Percentiles rank a stretch among this genome's conserved stretches.
These are phyloP conservation scores for Apis dorsata DNA, from an alignment of 1,140 invertebrate genomes.

Conservation along the genomic window DNA sequence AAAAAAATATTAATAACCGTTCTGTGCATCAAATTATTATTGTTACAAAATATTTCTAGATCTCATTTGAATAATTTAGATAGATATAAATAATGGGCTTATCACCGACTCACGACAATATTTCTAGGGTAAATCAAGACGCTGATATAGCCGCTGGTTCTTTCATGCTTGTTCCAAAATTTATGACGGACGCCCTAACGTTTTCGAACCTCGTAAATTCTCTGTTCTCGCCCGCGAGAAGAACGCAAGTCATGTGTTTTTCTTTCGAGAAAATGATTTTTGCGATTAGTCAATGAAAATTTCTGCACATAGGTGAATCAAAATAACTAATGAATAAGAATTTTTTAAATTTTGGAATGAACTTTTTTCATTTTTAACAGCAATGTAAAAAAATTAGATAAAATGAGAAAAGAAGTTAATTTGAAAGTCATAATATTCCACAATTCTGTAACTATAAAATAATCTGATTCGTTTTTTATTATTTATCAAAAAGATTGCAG, in stretches of 20 bases:
- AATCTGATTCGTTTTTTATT: no score
- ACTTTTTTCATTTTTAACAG: no score
- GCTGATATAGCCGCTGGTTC: conserved; percentile 35
- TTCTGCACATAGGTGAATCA: not conserved
- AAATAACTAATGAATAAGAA: no score
- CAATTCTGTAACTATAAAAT: no score
- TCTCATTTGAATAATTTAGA: not conserved
- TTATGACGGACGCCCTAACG: conserved; percentile 40
- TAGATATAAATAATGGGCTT: conserved; percentile 15
- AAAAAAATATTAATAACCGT: not conserved
- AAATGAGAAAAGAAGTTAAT: no score
- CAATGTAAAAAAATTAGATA: no score
- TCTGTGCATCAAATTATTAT: not conserved
- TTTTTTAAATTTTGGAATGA: no score
- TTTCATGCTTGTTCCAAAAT: conserved; percentile 38
- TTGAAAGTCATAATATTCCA: no score
- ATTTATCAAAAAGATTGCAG: no score
- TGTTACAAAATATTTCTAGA: not conserved
- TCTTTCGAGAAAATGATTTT: conserved; percentile 25
- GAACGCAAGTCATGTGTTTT: conserved; percentile 23
- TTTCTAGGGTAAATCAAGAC: conserved; percentile 25
- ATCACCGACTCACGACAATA: conserved; percentile 26
- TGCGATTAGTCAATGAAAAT: conserved; percentile 14
- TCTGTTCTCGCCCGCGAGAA: not conserved
- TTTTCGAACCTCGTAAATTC: conserved; percentile 38